Percentiles rank a stretch among this genome's conserved stretches.
phyloP scores from a whole-genome alignment of 1,140 invertebrate species.

The Zaprionus africanus region DNA sequence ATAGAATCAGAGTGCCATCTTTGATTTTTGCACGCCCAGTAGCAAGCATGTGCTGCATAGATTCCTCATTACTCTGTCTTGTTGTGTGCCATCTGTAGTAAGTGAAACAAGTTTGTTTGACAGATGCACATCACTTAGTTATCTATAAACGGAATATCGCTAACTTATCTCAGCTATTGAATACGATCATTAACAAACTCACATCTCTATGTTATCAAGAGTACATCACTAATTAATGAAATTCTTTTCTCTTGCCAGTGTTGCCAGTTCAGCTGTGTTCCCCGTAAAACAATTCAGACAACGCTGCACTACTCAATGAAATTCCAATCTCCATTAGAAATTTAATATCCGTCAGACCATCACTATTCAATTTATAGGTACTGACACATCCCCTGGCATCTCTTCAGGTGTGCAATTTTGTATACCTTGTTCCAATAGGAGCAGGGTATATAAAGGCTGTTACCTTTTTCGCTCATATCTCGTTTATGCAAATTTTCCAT shows the following conservation, averaged over 20 bases:
- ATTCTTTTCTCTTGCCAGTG: no score
- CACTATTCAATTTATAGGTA: no score
- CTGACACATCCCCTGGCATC: no score
- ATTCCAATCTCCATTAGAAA: no score
- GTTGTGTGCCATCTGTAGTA: conserved; percentile 85
- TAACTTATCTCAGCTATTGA: not conserved
- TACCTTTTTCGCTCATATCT: not conserved
- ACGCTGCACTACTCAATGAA: no score
- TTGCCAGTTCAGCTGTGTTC: no score
- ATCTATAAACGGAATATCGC: not conserved
- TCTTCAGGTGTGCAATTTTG: no score
- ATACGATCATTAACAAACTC: not conserved
- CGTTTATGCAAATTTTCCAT: not conserved
- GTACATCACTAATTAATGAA: no score
- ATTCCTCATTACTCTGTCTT: conserved; percentile 85
- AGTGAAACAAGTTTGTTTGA: not conserved
- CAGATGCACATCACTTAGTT: not conserved
- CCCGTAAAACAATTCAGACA: no score
- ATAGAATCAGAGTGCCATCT: conserved; percentile 86
- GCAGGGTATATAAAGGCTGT: not conserved
- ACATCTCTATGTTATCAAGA: no score
- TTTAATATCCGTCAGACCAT: no score
- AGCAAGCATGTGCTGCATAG: conserved; percentile 84
- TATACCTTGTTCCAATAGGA: not conserved
- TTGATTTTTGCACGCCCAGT: conserved; percentile 85